Percentiles rank a stretch among this genome's conserved stretches.
These are phyloP conservation scores for Sebastes cheni DNA, from an alignment of 2,797 vertebrate species.

Conservation along the genomic window DNA sequence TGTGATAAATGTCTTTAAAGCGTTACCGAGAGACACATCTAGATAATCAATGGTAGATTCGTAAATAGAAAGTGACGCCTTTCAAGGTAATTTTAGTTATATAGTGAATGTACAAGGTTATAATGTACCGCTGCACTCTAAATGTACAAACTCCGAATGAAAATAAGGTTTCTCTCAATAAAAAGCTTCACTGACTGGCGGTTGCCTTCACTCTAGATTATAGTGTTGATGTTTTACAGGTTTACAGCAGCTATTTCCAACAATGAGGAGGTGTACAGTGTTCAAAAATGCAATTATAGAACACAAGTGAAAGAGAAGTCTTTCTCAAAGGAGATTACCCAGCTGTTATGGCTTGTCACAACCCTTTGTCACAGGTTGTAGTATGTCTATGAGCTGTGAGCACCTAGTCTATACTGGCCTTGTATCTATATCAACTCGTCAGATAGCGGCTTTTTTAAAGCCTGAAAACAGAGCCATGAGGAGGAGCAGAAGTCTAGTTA, in stretches of 20 bases:
- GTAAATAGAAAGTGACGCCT: neutral
- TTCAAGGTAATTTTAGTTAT: neutral
- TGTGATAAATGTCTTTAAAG: neutral
- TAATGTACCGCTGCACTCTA: neutral
- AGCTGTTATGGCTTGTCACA: neutral
- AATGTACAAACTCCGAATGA: neutral
- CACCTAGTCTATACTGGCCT: no score
- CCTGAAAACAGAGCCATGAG: no score
- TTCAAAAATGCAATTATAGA: neutral
- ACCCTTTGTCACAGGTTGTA: neutral
- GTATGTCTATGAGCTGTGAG: no score
- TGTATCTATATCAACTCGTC: no score
- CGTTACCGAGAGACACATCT: neutral
- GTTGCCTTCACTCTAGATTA: neutral
- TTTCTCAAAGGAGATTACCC: no score
- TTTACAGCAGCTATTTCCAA: neutral
- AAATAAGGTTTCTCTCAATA: neutral
- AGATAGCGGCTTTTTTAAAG: no score
- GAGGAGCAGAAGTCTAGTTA: no score
- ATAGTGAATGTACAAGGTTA: neutral
- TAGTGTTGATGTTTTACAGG: neutral
- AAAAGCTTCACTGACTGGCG: neutral
- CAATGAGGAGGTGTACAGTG: neutral
- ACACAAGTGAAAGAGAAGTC: neutral
- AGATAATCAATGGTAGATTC: neutral